phyloP scores from a whole-genome alignment of 2,113 vertebrate species.

The Fulmarus glacialis region DNA sequence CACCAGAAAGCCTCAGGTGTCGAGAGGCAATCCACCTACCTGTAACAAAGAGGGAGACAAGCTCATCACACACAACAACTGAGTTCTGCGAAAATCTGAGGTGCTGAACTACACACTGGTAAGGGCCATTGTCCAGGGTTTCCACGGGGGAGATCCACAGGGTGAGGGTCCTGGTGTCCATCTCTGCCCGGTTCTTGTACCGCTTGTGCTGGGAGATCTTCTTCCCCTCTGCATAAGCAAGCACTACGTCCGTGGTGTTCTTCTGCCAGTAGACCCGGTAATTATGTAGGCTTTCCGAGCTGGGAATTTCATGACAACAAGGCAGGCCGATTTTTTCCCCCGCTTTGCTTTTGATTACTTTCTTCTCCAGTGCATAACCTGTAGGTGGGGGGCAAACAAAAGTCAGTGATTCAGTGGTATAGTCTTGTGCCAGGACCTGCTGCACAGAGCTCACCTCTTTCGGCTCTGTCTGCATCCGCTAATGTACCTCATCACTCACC shows the following conservation, averaged over 20 bases:
- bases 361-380: conserved; percentile 44
- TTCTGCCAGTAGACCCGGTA: conserved; percentile 77
- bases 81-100: not conserved
- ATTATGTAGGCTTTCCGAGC: not conserved
- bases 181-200: conserved; percentile 41
- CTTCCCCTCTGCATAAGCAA: not conserved
- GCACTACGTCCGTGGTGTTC: not conserved
- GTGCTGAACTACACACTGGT: conserved; percentile 63
- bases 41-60: conserved; percentile 34
- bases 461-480: not conserved
- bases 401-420: not conserved
- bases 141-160: conserved; percentile 37
- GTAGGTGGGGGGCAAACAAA: not conserved
- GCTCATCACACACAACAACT: accelerated
- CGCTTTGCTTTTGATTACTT: not conserved
- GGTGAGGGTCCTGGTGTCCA: conserved; percentile 33
- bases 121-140: conserved; percentile 58
- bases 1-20: not conserved
- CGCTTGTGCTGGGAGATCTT: accelerated
- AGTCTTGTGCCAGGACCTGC: not conserved
- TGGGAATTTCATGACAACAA: conserved; percentile 41
- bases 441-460: not conserved
- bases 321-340: conserved; percentile 46
- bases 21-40: conserved; percentile 56
- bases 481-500: not conserved